Evolutionary conservation across 1,140 invertebrate genomes (phyloP).

Genomic region (Apis florea): DNA sequence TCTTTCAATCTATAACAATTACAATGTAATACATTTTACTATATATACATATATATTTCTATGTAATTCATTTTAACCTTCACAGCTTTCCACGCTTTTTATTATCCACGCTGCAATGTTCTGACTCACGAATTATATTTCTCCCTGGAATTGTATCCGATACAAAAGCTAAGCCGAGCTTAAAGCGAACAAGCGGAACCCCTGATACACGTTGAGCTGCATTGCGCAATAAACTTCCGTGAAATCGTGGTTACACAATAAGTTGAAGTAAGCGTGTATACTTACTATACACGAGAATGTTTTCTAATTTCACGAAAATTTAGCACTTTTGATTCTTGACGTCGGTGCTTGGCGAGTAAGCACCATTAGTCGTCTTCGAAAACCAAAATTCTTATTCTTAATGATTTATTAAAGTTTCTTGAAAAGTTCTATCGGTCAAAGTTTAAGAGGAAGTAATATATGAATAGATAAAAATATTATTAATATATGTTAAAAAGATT

Average conservation of each 20-base stretch:
- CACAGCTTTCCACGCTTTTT: neutral
- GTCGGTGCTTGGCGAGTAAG: neutral
- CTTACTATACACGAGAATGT: neutral
- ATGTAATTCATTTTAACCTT: neutral
- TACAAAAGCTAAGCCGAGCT: conserved; percentile 34
- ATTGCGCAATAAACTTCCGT: conserved; percentile 13
- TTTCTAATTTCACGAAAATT: conserved; percentile 6
- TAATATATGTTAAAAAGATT: too few species aligned
- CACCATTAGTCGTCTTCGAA: too few species aligned
- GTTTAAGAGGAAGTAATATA: too few species aligned
- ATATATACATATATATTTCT: too few species aligned
- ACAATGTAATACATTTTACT: neutral
- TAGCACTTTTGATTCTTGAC: neutral
- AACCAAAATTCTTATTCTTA: too few species aligned
- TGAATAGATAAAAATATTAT: too few species aligned
- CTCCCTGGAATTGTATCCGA: conserved; percentile 1
- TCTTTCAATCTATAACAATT: too few species aligned
- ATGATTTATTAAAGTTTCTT: too few species aligned
- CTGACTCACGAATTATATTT: conserved; percentile 1
- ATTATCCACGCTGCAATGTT: neutral
- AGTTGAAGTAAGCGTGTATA: neutral
- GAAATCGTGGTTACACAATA: conserved; percentile 5
- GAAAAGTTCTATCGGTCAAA: too few species aligned
- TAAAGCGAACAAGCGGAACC: conserved; percentile 1
- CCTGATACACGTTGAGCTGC: conserved; percentile 12